phyloP scores from a whole-genome alignment of 1,140 invertebrate genomes.

The Aphelenchoides avenae region DNA sequence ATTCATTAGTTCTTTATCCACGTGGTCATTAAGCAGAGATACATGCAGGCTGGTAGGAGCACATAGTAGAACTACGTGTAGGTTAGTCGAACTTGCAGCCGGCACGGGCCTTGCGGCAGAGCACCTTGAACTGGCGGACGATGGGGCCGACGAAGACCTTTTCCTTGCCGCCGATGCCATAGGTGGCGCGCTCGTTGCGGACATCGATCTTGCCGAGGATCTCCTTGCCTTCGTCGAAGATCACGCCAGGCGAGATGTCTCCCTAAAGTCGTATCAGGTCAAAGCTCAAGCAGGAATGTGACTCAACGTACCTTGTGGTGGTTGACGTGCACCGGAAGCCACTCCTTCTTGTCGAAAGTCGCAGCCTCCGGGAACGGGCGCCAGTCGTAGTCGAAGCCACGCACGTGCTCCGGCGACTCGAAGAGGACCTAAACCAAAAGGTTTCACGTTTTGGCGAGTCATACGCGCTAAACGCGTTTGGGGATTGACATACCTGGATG shows the following conservation, averaged over 20 bases:
- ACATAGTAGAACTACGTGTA: too few species aligned
- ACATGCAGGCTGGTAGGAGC: too few species aligned
- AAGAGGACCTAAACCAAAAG: constrained; percentile 24
- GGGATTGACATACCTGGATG: constrained; percentile 30
- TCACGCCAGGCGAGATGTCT: constrained; percentile 40
- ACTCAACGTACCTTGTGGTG: constrained; percentile 41
- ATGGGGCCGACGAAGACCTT: constrained; percentile 20
- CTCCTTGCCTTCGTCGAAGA: constrained; percentile 36
- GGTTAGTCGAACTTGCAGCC: constrained; percentile 20
- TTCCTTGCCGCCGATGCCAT: constrained; percentile 29
- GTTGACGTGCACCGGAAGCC: constrained; percentile 44
- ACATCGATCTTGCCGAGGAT: constrained; percentile 47
- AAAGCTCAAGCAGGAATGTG: too few species aligned
- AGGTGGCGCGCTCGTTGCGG: constrained; percentile 29
- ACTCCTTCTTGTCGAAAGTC: constrained; percentile 35
- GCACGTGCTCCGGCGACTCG: constrained; percentile 40
- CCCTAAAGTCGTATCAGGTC: neutral
- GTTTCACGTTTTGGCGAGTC: constrained; percentile 4
- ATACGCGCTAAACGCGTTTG: too few species aligned
- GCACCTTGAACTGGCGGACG: constrained; percentile 28
- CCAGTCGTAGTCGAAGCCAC: constrained; percentile 51
- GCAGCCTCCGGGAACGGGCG: constrained; percentile 40
- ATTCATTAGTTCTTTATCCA: too few species aligned
- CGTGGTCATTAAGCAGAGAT: too few species aligned
- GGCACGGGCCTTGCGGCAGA: constrained; percentile 34